Conservation (phyloP, 2,888 invertebrate species). For the Plusia festucae region DNA sequence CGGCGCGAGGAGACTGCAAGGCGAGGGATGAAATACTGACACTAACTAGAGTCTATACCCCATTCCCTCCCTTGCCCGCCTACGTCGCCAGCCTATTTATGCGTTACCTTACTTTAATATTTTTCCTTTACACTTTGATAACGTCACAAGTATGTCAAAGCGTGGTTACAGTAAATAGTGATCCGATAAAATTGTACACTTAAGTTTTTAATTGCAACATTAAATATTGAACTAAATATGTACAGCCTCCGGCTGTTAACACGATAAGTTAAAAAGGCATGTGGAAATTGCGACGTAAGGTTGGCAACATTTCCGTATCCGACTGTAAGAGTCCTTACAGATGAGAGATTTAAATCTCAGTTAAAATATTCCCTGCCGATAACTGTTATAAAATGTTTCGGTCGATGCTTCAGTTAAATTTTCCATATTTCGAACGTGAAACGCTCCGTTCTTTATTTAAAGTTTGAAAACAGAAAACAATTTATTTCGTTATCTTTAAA, state of each 20-base stretch:
- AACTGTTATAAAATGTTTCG: constrained; percentile 46
- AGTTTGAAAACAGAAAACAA: constrained; percentile 14
- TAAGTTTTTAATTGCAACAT: constrained; percentile 77
- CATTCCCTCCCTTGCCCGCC: constrained; percentile 56
- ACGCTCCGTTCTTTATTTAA: constrained; percentile 13
- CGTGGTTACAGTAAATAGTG: constrained; percentile 50
- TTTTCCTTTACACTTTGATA: constrained; percentile 72
- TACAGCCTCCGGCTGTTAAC: constrained; percentile 72
- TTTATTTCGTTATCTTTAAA: constrained; percentile 6
- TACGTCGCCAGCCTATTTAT: constrained; percentile 48
- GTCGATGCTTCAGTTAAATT: constrained; percentile 28
- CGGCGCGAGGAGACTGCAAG: constrained; percentile 72
- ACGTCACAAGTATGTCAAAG: constrained; percentile 65
- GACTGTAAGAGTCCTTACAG: constrained; percentile 81
- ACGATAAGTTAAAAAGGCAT: constrained; percentile 85
- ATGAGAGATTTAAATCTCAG: constrained; percentile 83
- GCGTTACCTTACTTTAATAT: constrained; percentile 57
- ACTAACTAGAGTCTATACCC: constrained; percentile 60
- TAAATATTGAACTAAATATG: constrained; percentile 79
- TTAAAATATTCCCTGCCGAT: constrained; percentile 62
- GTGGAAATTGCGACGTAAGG: constrained; percentile 87
- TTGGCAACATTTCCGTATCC: constrained; percentile 82
- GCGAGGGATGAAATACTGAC: constrained; percentile 66
- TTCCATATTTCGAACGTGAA: constrained; percentile 29
- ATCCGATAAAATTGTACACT: constrained; percentile 67